Evolutionary conservation across 2,113 vertebrate species (phyloP), one percentile per base, ranked within the genome.

Genomic region (Sakesphorus luctuosus): DNA sequence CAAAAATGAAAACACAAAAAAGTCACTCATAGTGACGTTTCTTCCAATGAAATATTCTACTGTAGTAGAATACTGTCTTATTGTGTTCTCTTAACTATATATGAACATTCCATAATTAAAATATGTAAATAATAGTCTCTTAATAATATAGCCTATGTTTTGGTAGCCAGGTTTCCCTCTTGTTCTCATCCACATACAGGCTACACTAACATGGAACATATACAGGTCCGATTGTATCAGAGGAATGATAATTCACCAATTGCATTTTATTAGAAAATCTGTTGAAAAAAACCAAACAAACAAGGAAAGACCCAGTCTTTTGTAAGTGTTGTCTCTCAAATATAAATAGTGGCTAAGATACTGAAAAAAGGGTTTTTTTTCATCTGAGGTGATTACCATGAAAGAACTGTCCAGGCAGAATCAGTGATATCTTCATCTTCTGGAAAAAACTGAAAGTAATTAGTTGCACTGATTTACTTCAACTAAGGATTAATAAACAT

Each of bases 1-100:
- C 0, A 44, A 85, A 82, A 85, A 44, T 66, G 2, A 2, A 18
- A 3, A 18, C 6, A 21, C 7, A 19, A 29, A 73, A 61, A 35
- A 13, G 15, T 15, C 26, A 33, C 2, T 29, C 10, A 73, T 46
- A 36, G 7, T n/a, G 38, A 40, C 0, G 0, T 38, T 26, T 0
- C 8, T 76, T 76, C 46, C 13, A 69, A 46, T 31, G 2, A 79
- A 90, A 59, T 35, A 61, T 25, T 61, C 13, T 36, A 91, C 2
- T 8, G 10, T 23, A 68, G 5, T 11, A 89, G 35, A 76, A 74
- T 21, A 56, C 6, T 61, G 19, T 18, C 5, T 49, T 66, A 33
- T 1, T 73, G 0, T 4, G 65, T 76, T 66, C 4, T 52, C 10
- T 61, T 40, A 46, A 50, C 17, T 11, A 28, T 33, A 65, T 73